Conservation (phyloP, 64 coral and sea anemone genomes). For the Acropora tenuis region DNA sequence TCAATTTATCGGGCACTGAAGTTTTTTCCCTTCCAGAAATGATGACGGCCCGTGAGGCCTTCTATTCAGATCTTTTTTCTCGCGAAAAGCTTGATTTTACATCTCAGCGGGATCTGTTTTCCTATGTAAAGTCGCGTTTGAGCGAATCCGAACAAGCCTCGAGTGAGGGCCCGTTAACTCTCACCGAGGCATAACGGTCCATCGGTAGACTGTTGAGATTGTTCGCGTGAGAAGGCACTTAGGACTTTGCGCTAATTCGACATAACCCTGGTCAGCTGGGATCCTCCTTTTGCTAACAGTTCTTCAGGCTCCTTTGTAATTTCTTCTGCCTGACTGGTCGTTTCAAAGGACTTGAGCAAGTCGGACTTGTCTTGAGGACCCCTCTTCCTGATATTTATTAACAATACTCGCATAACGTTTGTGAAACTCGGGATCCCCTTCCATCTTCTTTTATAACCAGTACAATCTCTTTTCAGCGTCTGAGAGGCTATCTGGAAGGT, state of each 20-base stretch:
- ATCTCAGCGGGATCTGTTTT: too few species aligned
- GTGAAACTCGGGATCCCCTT: constrained; percentile 46
- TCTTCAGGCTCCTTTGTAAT: constrained; percentile 38
- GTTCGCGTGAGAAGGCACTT: constrained; percentile 27
- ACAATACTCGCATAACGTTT: constrained; percentile 57
- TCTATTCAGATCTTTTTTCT: too few species aligned
- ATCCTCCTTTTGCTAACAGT: constrained; percentile 63
- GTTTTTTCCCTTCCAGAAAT: too few species aligned
- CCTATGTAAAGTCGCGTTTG: too few species aligned
- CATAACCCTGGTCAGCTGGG: constrained; percentile 56
- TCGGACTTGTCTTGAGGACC: constrained; percentile 54
- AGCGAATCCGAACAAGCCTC: too few species aligned
- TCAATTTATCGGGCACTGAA: too few species aligned
- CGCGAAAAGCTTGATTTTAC: too few species aligned
- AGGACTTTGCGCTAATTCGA: constrained; percentile 46
- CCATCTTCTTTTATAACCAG: constrained; percentile 53
- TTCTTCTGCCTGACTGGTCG: constrained; percentile 36
- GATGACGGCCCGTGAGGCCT: too few species aligned
- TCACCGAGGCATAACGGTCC: too few species aligned
- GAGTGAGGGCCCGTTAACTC: too few species aligned
- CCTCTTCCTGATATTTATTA: constrained; percentile 64
- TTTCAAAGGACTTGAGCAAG: constrained; percentile 62
- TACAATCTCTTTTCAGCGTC: constrained; percentile 57
- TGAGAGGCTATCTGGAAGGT: constrained; percentile 65
- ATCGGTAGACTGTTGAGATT: constrained; percentile 47